Base-by-base conservation (phyloP, 2,797 vertebrate genomes). In the Myiotriccus ornatus region DNA sequence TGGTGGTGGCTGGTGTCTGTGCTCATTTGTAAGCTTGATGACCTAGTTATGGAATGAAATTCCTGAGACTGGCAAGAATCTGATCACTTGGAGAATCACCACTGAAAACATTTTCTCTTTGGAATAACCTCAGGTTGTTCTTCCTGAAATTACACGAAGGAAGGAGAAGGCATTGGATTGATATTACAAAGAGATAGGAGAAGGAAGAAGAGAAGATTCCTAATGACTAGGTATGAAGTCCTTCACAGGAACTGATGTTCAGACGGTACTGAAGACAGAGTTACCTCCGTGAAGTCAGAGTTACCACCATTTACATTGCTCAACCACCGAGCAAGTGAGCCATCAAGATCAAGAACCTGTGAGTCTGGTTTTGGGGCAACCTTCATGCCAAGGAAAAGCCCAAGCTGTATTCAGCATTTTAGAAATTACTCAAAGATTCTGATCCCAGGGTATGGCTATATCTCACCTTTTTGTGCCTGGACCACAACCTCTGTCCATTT, bases 291-390 rank as follows among this genome's bases (percentile, higher is more conserved):
- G 67, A 90, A 86, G 50, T 34, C 80, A 87, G 73, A 85, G 53
- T 65, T 90, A 73, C 20, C 27, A 69, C 28, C 41, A 25, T 14
- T 71, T 32, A 62, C 2, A 11, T 91, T 93, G 62, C 76, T 91
- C 83, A 94, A 46, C 12, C 50, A 73, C 39, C 53, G 17, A 87
- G 18, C 53, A 82, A 71, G 14, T 32, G 49, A 89, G 74, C 67
- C 70, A 82, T 89, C 41, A 88, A 69, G 62, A 30, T 86, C 56
- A 83, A 88, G n/a, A 76, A 81, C 83, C 41, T 44, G 77, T 69
- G 91, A 88, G 44, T 88, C 83, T 94, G 69, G 83, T 91, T 95
- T 90, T 79, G 55, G 62, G 62, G 34, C 55, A 91, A 24, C 23
- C 32, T 86, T 84, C 50, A 32, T 30, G 2, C 32, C 43, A 91